Evolutionary conservation across 2,113 vertebrate species (phyloP).

Genomic region (Sporophila hypoxantha): DNA sequence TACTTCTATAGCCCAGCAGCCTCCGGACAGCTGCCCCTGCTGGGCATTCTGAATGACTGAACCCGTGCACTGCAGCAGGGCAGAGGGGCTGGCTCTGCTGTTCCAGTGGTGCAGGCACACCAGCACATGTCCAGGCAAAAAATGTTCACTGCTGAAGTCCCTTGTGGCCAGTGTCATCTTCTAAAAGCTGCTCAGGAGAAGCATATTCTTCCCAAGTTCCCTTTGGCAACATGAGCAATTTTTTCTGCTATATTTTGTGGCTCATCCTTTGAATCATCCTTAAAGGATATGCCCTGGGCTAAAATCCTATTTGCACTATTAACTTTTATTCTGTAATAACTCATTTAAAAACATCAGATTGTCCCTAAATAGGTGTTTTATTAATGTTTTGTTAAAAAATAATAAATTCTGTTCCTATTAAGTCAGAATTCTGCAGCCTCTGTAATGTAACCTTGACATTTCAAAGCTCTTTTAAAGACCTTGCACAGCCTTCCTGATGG

Average conservation of each 20-base stretch:
- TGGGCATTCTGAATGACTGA: neutral
- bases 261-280: slow-evolving; percentile 2
- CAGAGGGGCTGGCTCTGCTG: neutral
- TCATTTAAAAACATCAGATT: neutral
- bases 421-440: neutral
- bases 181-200: slow-evolving; percentile 8
- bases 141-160: neutral
- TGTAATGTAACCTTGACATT: slow-evolving; percentile 23
- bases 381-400: slow-evolving; percentile 37
- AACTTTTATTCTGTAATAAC: slow-evolving; percentile 13
- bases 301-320: slow-evolving; percentile 23
- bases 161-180: neutral
- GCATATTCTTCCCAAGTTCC: neutral
- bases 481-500: neutral
- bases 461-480: neutral
- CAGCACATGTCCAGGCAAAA: neutral
- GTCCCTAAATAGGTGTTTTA: slow-evolving; percentile 14
- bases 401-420: neutral
- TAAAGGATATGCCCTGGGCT: slow-evolving; percentile 9
- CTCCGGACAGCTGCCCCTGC: neutral
- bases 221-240: neutral
- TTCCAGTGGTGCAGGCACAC: neutral
- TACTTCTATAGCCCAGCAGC: neutral
- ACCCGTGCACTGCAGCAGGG: neutral
- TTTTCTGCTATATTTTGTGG: neutral